Evolutionary conservation across 2,888 invertebrate genomes (phyloP).

Genomic region (Adela reaumurella): DNA sequence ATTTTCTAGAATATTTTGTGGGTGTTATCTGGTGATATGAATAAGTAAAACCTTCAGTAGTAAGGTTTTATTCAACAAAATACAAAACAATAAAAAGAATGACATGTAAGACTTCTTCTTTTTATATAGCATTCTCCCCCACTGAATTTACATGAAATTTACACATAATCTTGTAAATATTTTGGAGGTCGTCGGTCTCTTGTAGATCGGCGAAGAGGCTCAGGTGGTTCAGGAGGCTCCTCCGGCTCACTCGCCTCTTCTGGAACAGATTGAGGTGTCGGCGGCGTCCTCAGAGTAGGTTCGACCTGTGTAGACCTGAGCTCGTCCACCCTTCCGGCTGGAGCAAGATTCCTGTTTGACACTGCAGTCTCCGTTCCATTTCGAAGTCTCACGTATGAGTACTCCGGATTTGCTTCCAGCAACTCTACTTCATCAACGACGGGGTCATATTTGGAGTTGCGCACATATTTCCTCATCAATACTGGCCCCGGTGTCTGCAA

Average conservation of each 20-base stretch:
- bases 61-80: no score
- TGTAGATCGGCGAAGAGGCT: not conserved
- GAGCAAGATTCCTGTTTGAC: constrained; percentile 10
- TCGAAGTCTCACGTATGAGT: constrained; percentile 7
- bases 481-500: constrained; percentile 8
- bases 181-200: not conserved
- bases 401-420: constrained; percentile 11
- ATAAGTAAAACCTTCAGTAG: no score
- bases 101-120: not conserved
- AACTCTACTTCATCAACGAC: constrained; percentile 12
- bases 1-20: no score
- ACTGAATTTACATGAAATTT: not conserved
- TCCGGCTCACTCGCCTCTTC: not conserved
- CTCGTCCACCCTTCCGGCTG: not conserved
- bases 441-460: constrained; percentile 11
- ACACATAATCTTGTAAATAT: not conserved
- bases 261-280: not conserved
- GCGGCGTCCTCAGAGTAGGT: not conserved
- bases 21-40: no score
- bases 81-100: no score
- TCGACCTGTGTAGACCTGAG: not conserved
- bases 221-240: not conserved
- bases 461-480: constrained; percentile 8
- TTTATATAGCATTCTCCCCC: not conserved
- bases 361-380: constrained; percentile 10